A percentile compares a stretch with the other conserved stretches of the same genome.
Conservation (phyloP, 2,797 vertebrate genomes). For the Gambelia wislizenii region DNA sequence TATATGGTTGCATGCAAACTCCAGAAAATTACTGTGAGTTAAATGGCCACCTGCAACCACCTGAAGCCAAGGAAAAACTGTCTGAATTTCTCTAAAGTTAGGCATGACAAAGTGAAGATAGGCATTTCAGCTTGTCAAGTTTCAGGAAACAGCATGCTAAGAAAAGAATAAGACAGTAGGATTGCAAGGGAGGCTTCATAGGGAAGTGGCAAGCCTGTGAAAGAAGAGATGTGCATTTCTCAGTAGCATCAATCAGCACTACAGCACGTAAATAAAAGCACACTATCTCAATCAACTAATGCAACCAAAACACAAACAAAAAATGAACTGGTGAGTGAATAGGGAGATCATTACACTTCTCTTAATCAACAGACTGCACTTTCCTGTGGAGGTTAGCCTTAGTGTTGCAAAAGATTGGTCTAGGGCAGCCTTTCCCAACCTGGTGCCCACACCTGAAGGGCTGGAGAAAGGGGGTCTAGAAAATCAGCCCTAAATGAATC, state of each 20-base stretch:
- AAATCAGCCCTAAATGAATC: background rate
- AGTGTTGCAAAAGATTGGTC: background rate
- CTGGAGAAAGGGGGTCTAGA: background rate
- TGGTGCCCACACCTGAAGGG: background rate
- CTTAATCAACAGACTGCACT: background rate
- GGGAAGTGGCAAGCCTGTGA: slow-evolving; percentile 9
- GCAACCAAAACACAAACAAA: background rate
- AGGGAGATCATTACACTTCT: background rate
- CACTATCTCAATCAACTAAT: background rate
- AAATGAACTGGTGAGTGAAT: background rate
- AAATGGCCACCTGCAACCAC: background rate
- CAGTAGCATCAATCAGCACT: slow-evolving; percentile 1
- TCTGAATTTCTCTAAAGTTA: background rate
- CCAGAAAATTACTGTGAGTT: background rate
- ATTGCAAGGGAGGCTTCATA: slow-evolving; percentile 1
- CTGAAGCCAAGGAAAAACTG: background rate
- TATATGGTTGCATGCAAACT: background rate
- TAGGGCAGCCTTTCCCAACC: background rate
- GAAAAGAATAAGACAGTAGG: background rate
- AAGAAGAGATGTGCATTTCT: background rate
- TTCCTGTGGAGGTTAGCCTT: background rate
- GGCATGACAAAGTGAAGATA: background rate
- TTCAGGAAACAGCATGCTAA: slow-evolving; percentile 14
- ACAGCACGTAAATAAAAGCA: background rate
- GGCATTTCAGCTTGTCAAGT: background rate